These are phyloP conservation scores for Hoplostethus atlanticus DNA, from an alignment of 2,797 vertebrate species.

Conservation along the genomic window DNA sequence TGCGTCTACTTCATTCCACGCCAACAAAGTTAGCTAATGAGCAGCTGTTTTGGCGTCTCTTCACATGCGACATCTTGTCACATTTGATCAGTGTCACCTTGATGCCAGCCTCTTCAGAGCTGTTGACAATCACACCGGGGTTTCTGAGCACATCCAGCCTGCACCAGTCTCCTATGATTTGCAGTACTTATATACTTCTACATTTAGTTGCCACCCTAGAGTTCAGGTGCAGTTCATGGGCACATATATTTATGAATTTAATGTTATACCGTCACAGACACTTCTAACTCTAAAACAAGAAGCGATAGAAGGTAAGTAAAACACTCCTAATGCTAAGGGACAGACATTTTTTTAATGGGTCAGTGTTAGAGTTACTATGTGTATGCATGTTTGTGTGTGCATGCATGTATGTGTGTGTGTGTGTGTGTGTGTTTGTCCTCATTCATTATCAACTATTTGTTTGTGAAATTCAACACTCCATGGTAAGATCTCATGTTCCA, in stretches of 20 bases:
- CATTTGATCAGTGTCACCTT: slow-evolving; percentile 68
- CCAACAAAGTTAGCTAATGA: slow-evolving; percentile 70
- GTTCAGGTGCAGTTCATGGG: slow-evolving; percentile 1
- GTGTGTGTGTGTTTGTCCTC: slow-evolving; percentile 6
- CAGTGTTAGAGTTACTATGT: slow-evolving; percentile 26
- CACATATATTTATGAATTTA: slow-evolving; percentile 2
- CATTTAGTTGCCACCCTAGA: neutral
- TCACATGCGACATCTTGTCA: slow-evolving; percentile 66
- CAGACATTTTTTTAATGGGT: slow-evolving; percentile 8
- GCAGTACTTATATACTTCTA: slow-evolving; percentile 9
- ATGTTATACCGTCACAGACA: slow-evolving; percentile 5
- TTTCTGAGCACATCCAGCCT: slow-evolving; percentile 34
- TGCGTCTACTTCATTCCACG: slow-evolving; percentile 60
- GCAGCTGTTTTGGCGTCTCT: slow-evolving; percentile 66
- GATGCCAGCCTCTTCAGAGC: slow-evolving; percentile 47
- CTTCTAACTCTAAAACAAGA: neutral
- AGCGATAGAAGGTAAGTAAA: neutral
- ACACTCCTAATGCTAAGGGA: slow-evolving; percentile 10
- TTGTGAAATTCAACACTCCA: slow-evolving; percentile 7
- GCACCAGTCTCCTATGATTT: neutral
- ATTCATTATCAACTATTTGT: slow-evolving; percentile 20
- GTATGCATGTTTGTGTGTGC: neutral
- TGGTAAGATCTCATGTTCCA: neutral
- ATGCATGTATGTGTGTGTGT: neutral
- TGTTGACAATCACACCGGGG: slow-evolving; percentile 58